Evolutionary conservation across 2,113 vertebrate genomes (phyloP), one percentile per base, ranked within the genome.

Genomic region (Sinocyclocheilus rhinocerous): DNA sequence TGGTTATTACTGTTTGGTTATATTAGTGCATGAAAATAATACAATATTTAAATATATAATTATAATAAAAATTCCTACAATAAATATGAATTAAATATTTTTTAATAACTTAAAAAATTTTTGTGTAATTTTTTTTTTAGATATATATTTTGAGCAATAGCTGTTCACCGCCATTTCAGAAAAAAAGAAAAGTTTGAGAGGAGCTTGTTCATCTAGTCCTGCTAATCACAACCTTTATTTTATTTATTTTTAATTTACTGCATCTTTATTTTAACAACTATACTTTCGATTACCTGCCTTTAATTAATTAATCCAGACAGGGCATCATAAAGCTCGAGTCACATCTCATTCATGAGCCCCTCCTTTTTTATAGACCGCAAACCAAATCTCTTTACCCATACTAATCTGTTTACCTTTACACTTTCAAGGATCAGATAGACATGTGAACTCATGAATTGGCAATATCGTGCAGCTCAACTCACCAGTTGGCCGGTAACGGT

Each of bases 391-490:
- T 76, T 50, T 76, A 48, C 42, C 3, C 72, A 16, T 7, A 24
- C n/a, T 75, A 26, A 76, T 76, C 12, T 7, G 13, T 76, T 75
- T 76, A 75, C 16, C 69, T 70, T 70, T 36, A 73, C 36, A 76
- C 42, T 76, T 72, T 50, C 11, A 76, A 48, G 42, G 22, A 26
- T 76, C 42, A 16, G 42, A 50, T 48, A 22, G 22, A 76, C 72
- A 24, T 24, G n/a, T n/a, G 22, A 76, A 76, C 72, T 76, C 39
- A 50, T 76, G 42, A 48, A 76, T 16, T 76, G 72, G 22, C 72
- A 15, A 9, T 50, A 76, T 48, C 5, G 1, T 76, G 12, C 42
- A 16, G n/a, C 42, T 76, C 72, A 48, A 16, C 36, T 72, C 69
- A 22, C 4, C 20, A 42, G 36, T 42, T 6, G 69, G 36, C 69